Conservation (phyloP, 1,140 invertebrate genomes). For the Lycorma delicatula region DNA sequence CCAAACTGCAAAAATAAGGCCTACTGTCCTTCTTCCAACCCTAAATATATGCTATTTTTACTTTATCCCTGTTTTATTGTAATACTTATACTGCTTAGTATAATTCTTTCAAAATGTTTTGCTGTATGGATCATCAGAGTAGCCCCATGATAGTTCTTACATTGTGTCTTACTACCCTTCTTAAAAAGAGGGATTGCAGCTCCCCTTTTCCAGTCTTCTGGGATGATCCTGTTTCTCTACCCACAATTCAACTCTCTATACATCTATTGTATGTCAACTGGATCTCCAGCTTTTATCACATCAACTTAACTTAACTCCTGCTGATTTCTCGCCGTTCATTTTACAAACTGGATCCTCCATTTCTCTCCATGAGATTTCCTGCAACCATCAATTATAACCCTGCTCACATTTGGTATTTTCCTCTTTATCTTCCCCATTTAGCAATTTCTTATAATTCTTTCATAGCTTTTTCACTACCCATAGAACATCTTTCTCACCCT, state of each 20-base stretch:
- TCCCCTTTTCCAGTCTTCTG: background rate
- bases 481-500: no score
- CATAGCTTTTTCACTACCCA: no score
- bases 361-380: background rate
- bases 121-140: background rate
- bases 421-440: background rate
- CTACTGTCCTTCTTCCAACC: background rate
- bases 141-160: background rate
- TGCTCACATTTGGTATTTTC: constrained; percentile 1
- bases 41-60: background rate
- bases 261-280: background rate
- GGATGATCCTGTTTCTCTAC: background rate
- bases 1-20: background rate
- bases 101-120: background rate
- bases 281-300: background rate
- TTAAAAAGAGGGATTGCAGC: background rate
- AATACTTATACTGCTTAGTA: background rate
- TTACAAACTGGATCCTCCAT: background rate
- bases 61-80: background rate
- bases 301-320: background rate
- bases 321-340: background rate
- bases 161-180: background rate
- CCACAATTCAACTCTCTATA: background rate
- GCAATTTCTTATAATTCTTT: background rate
- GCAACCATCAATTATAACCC: no score